Conservation (phyloP, 2,888 invertebrate genomes). For the Loripinus fragilis region DNA sequence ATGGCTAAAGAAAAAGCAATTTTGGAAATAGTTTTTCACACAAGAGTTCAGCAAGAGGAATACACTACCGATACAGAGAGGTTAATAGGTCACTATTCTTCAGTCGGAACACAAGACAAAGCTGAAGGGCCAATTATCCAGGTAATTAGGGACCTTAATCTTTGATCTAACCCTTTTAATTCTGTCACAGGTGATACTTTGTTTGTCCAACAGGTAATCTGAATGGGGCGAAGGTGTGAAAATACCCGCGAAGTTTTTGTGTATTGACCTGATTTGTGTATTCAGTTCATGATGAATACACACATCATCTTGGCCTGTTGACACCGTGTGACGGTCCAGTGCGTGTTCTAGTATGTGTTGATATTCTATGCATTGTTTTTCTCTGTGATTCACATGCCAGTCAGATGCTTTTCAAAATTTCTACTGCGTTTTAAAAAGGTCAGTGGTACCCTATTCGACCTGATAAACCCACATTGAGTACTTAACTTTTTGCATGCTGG, state of each 20-base stretch:
- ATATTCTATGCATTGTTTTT: too few relatives aligned
- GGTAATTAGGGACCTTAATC: constrained; percentile 11
- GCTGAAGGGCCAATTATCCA: constrained; percentile 20
- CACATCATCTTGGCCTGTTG: constrained; percentile 15
- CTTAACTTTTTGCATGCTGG: too few relatives aligned
- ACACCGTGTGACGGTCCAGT: too few relatives aligned
- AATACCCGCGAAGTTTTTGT: constrained; percentile 13
- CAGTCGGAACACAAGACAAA: not conserved
- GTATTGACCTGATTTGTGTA: constrained; percentile 12
- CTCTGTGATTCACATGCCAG: too few relatives aligned
- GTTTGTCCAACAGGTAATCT: not conserved
- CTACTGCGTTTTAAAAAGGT: too few relatives aligned
- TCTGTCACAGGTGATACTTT: not conserved
- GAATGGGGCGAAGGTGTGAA: constrained; percentile 9
- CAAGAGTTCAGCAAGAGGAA: not conserved
- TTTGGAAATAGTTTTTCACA: constrained; percentile 21
- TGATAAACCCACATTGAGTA: too few relatives aligned
- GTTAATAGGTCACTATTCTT: constrained; percentile 16
- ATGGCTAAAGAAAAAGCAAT: constrained; percentile 22
- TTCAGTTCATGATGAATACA: constrained; percentile 1
- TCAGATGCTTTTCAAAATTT: too few relatives aligned
- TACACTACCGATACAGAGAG: constrained; percentile 8
- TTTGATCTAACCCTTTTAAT: not conserved
- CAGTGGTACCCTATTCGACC: too few relatives aligned
- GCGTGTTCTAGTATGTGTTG: too few relatives aligned